Base-by-base conservation (phyloP, 2,888 invertebrate genomes). In the Marasmarcha lunaedactyla region DNA sequence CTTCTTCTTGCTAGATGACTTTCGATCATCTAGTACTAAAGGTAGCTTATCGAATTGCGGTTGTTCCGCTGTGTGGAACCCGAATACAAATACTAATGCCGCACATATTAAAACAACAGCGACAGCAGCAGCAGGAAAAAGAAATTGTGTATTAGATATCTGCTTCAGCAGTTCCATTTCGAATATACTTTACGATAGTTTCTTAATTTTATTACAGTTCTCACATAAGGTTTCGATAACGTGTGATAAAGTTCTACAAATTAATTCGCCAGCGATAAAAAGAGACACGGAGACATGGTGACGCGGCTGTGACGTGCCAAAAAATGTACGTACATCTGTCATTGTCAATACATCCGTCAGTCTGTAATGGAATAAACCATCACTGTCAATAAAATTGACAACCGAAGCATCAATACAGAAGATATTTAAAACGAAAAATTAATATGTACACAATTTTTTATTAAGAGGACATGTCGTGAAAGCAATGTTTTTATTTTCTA, bases 31-130 rank as follows among this genome's bases (percentile, higher is more conserved):
- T 50, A 85, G 58, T 49, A 83, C 73, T 50, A 85, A 70, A 33
- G 88, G 86, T 46, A 90, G 79, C 71, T 90, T 90, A 61, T 90
- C 90, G 68, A 91, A 91, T 61, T 91, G 90, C 61, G 93, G 93
- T 74, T 92, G 91, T 68, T 90, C 90, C 50, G 90, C 89, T 46
- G 90, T 88, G 78, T 90, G 90, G 76, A 93, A 91, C 47, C 92
- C 92, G 71, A 91, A 92, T 48, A 88, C 87, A 78, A 90, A 92
- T 56, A 92, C 90, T 52, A 92, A 77, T 51, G 90, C 83, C 50
- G 90, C 90, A 65, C 88, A 89, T 53, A 91, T 70, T 62, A 91
- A 86, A 55, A 92, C 90, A 63, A 89, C 85, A 52, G 86, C 74
- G 46, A 86, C 87, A 52, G 86, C 85, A 45, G 86, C 85, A 54